Evolutionary conservation across 2,113 vertebrate species (phyloP), one percentile per base, ranked within the genome.

Genomic region (Tachycineta bicolor): DNA sequence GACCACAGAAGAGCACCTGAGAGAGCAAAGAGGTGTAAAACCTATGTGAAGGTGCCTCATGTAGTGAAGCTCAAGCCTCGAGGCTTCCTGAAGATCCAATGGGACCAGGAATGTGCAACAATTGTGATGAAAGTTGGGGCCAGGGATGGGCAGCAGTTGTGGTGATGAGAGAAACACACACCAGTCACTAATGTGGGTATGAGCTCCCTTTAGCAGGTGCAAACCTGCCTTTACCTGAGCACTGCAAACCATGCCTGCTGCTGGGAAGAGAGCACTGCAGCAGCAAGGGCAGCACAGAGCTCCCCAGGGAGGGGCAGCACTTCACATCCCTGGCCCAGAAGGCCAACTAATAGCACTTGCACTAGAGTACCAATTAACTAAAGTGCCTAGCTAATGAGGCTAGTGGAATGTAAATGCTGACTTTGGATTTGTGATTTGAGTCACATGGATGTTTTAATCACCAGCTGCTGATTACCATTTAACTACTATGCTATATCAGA

Each of bases 151-250:
- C 37, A 65, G 23, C 22, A 31, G 39, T 6, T 9, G 25, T 34
- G n/a, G 49, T 15, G 60, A 68, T 44, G 23, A 81, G 23, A 37
- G 13, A 55, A 31, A 37, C 29, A 64, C 16, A 11, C 29, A 68
- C 2, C 18, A 23, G 44, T 6, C 55, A 67, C 15, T 1, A 25
- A 0, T 1, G 9, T 1, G 1, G 5, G 2, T 11, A 7, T 11
- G 52, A 50, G 33, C 23, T 75, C 23, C 50, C 84, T 76, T 12
- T 2, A 8, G 46, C 14, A 69, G 17, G 47, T 11, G n/a, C 44
- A 90, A 82, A 53, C 24, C 20, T 37, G 22, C 37, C 46, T 56
- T 29, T 17, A 43, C 33, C 67, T 18, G 31, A 73, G 44, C 47
- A 25, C 2, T 28, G 3, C 67, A 58, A 67, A 12, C 14, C 31